Evolutionary conservation across 2,888 invertebrate genomes (phyloP), one percentile per base, ranked within the genome.

Genomic region (Tethea ocularis): DNA sequence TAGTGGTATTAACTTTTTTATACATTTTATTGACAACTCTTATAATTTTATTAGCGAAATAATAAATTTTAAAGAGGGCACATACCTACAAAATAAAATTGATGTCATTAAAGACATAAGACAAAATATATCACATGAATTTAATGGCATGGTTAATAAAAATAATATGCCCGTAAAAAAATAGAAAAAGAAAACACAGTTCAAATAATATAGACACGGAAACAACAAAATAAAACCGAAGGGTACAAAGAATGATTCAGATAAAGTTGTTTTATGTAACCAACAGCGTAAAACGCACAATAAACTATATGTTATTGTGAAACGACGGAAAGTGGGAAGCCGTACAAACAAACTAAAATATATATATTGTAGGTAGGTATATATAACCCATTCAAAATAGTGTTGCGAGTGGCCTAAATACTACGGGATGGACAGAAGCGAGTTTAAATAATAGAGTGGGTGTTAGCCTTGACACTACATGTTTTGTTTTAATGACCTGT

Each of bases 381-480:
- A 83, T 82, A 81, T 80, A 82, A 77, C 80, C 71, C 83, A 86
- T 83, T 84, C 78, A 78, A 82, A 84, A 83, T 78, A 81, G 78
- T 82, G 72, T 63, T 68, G 66, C 61, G 57, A 56, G 57, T 68
- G 74, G 63, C 82, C 83, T 74, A 79, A 74, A 78, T 86, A 74
- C 69, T 64, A 56, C n/a, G 46, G 20, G 62, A 57, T 63, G 58
- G 63, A 61, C 62, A 56, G 60, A 61, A 65, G 17, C 46, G 17
- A 20, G 46, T 20, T 46, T 68, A 66, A 68, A 65, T 65, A 66
- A 60, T 61, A 63, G 59, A 57, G 74, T 71, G 74, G 71, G 71
- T 60, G 67, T 68, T 58, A 74, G 76, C 85, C 85, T 85, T 85
- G 85, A 83, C 82, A 77, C 75, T 68, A 59, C 61, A 60, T 10